These are phyloP conservation scores for Rhopalosiphum maidis DNA, from an alignment of 1,140 invertebrate species.

Conservation along the genomic window DNA sequence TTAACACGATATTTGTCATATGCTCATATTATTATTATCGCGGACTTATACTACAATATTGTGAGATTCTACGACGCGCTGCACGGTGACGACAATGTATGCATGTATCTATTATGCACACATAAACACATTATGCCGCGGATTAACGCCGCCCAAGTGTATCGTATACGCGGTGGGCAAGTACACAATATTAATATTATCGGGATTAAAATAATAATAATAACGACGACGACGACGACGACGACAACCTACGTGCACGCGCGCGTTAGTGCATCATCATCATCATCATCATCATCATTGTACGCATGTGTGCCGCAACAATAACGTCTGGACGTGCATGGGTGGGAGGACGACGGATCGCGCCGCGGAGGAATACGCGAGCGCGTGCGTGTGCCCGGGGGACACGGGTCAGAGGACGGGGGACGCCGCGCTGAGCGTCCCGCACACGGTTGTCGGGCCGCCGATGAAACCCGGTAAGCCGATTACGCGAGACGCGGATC, in stretches of 20 bases:
- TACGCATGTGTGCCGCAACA: too few relatives aligned
- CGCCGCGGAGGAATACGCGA: background rate
- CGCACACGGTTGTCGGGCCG: background rate
- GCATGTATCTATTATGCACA: too few relatives aligned
- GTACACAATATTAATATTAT: background rate
- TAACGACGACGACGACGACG: background rate
- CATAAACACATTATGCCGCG: too few relatives aligned
- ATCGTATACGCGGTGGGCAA: background rate
- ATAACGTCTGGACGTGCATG: too few relatives aligned
- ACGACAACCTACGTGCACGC: background rate
- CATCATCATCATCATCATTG: too few relatives aligned
- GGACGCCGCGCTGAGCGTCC: background rate
- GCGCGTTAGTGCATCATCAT: too few relatives aligned
- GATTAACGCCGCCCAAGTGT: too few relatives aligned
- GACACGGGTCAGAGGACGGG: background rate
- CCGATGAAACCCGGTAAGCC: conserved; percentile 15
- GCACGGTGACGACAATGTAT: too few relatives aligned
- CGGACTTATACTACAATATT: background rate
- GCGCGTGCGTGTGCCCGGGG: background rate
- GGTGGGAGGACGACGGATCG: background rate
- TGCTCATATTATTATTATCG: background rate
- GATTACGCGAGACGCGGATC: background rate
- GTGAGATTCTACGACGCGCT: background rate
- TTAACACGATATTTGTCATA: background rate
- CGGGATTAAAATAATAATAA: background rate